Evolutionary conservation across 2,797 vertebrate genomes (phyloP).

Genomic region (Pangasius larnaudii): DNA sequence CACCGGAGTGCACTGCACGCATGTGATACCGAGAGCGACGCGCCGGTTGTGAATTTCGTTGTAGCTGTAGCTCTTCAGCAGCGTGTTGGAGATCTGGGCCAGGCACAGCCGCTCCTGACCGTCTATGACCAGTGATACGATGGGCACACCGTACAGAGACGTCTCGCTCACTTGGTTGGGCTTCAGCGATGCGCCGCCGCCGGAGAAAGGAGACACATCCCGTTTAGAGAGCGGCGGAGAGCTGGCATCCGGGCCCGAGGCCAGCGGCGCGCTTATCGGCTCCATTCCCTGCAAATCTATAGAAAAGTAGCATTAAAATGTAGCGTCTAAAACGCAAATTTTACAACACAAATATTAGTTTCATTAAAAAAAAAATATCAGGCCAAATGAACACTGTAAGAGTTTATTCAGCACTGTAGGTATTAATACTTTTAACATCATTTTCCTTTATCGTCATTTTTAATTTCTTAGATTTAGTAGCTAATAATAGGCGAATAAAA

Average conservation of each 20-base stretch:
- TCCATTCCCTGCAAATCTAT: slow-evolving; percentile 88
- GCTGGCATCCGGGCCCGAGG: slow-evolving; percentile 85
- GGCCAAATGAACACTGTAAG: not conserved
- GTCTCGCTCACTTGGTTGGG: slow-evolving; percentile 96
- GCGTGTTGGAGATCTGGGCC: slow-evolving; percentile 90
- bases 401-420: not conserved
- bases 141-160: slow-evolving; percentile 92
- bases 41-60: slow-evolving; percentile 92
- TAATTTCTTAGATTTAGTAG: not conserved
- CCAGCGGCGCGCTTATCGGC: slow-evolving; percentile 87
- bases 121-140: slow-evolving; percentile 94
- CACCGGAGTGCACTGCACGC: slow-evolving; percentile 90
- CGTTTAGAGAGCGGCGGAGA: slow-evolving; percentile 87
- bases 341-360: not conserved
- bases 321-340: not conserved
- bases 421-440: not conserved
- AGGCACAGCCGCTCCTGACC: slow-evolving; percentile 91
- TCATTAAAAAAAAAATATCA: not conserved
- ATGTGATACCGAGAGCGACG: slow-evolving; percentile 89
- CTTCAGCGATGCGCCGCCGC: slow-evolving; percentile 84
- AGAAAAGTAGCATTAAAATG: slow-evolving; percentile 10
- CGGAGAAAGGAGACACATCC: slow-evolving; percentile 84
- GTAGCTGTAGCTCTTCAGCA: slow-evolving; percentile 91
- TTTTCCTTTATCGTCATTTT: not conserved
- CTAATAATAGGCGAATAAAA: not conserved